Evolutionary conservation across 2,888 invertebrate species (phyloP).

Genomic region (Amphipoea oculea): DNA sequence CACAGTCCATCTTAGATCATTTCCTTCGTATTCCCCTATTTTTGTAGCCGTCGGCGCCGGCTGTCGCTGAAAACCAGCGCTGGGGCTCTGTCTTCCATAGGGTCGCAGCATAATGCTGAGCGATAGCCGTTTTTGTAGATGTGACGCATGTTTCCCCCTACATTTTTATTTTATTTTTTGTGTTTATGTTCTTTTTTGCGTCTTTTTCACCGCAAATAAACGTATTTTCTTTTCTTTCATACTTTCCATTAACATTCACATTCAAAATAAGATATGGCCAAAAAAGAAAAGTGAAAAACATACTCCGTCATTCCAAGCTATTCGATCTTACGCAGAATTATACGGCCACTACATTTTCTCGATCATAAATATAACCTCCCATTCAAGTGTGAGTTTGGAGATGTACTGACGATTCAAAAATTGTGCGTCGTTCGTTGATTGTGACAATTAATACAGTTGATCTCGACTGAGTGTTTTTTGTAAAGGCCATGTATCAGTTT

Average conservation of each 20-base stretch:
- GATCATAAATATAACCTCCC: conserved; percentile 18
- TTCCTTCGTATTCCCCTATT: neutral
- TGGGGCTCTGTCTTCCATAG: no score
- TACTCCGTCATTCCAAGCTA: neutral
- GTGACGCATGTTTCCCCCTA: no score
- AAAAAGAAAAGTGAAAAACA: neutral
- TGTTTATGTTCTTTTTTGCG: no score
- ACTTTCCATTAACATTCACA: neutral
- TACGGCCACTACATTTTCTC: neutral
- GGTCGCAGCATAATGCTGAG: no score
- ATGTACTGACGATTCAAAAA: conserved; percentile 48
- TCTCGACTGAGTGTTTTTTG: conserved; percentile 56
- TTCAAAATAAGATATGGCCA: neutral
- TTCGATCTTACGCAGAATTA: neutral
- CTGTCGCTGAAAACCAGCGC: no score
- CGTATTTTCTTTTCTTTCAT: no score
- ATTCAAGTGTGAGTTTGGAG: conserved; percentile 29
- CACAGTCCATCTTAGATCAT: neutral
- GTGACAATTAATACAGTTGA: conserved; percentile 67
- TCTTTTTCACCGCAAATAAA: no score
- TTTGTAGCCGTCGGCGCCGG: neutral
- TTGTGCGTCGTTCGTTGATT: conserved; percentile 54
- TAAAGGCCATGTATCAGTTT: conserved; percentile 50
- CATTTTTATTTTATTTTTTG: no score
- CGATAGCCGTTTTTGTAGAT: no score